Conservation (phyloP, 2,888 invertebrate genomes). For the Dryomyza anilis region DNA sequence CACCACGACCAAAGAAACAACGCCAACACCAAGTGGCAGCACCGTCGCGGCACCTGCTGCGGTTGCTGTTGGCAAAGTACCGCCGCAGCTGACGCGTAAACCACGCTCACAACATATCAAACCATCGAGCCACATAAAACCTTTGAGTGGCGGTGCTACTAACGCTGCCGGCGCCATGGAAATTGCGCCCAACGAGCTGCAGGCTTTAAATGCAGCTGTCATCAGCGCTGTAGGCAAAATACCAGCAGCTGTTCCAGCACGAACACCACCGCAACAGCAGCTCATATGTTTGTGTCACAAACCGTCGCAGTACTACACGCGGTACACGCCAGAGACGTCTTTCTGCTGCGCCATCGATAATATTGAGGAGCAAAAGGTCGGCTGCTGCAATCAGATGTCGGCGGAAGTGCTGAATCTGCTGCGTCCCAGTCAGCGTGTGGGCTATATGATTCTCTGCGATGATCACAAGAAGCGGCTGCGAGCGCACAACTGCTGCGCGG, state of each 20-base stretch:
- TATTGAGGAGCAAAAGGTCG: conserved; percentile 75
- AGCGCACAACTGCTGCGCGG: conserved; percentile 87
- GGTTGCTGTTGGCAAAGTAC: neutral
- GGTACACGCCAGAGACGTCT: conserved; percentile 62
- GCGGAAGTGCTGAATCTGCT: conserved; percentile 66
- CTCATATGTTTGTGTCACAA: conserved; percentile 64
- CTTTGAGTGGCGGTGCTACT: no score
- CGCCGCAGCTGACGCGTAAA: conserved; percentile 24
- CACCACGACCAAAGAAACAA: conserved; percentile 39
- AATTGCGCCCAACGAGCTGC: conserved; percentile 28
- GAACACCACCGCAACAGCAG: conserved; percentile 28
- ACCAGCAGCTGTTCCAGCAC: conserved; percentile 10
- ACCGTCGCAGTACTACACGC: conserved; percentile 63
- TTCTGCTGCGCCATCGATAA: conserved; percentile 77
- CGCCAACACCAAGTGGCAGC: conserved; percentile 22
- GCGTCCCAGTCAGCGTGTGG: conserved; percentile 75
- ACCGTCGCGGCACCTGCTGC: neutral
- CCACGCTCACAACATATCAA: conserved; percentile 11
- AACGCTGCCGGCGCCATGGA: conserved; percentile 27
- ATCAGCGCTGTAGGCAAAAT: conserved; percentile 11
- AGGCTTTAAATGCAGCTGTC: conserved; percentile 33
- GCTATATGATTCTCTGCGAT: conserved; percentile 79
- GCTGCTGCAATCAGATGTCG: conserved; percentile 76
- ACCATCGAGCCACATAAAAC: neutral
- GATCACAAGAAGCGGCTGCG: conserved; percentile 77